Percentiles rank a stretch among this genome's conserved stretches.
Conservation (phyloP, 2,113 vertebrate species). For the Zapornia atra region DNA sequence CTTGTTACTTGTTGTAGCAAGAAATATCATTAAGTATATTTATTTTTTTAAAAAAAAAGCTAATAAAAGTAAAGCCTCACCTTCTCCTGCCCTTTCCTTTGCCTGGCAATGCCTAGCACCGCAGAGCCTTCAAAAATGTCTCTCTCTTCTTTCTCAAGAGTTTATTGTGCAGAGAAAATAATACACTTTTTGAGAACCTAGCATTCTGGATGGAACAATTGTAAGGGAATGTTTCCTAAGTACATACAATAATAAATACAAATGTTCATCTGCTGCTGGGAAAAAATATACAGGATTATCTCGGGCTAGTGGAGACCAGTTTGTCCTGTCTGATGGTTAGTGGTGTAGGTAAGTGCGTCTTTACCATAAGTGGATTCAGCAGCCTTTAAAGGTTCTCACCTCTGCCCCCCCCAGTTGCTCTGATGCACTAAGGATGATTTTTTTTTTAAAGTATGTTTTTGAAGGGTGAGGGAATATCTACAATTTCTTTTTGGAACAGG, state of each 20-base stretch:
- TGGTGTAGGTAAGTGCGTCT: neutral
- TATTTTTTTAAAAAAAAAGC: neutral
- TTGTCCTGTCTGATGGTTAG: neutral
- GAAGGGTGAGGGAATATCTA: neutral
- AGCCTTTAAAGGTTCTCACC: neutral
- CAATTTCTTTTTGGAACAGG: neutral
- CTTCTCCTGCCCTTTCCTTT: neutral
- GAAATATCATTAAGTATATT: neutral
- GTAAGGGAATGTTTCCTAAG: neutral
- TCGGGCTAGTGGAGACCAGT: neutral
- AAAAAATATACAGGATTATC: neutral
- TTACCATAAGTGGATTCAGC: neutral
- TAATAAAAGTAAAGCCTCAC: neutral
- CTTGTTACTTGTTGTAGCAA: neutral
- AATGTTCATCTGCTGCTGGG: neutral
- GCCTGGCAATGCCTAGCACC: neutral
- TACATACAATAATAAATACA: neutral
- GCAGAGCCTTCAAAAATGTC: neutral
- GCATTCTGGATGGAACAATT: neutral
- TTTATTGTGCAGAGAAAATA: neutral
- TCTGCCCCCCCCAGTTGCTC: neutral
- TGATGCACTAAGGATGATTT: neutral
- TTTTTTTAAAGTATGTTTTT: neutral
- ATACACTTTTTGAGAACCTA: accelerated
- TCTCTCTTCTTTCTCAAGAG: neutral